Conservation (phyloP, 2,113 vertebrate genomes). For the Phoenicopterus ruber region DNA sequence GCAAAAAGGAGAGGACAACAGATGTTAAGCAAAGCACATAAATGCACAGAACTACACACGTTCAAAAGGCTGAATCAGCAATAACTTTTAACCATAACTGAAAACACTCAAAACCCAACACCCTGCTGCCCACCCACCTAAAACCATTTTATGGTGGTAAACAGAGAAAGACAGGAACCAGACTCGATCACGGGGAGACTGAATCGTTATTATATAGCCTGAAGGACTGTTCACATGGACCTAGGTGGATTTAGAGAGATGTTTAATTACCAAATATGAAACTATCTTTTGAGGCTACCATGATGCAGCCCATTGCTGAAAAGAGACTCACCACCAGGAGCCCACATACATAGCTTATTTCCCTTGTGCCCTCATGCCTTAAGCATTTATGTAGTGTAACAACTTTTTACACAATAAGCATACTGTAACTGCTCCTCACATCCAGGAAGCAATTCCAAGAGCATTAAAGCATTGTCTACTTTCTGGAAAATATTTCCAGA, state of each 20-base stretch:
- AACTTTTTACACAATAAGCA: background rate
- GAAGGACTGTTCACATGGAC: background rate
- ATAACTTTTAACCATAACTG: background rate
- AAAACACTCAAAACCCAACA: background rate
- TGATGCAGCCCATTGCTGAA: background rate
- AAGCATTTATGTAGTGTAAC: background rate
- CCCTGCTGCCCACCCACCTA: background rate
- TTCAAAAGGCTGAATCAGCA: background rate
- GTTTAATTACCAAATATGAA: background rate
- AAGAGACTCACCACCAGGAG: background rate
- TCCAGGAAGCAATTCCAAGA: background rate
- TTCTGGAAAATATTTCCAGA: background rate
- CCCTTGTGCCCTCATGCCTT: background rate
- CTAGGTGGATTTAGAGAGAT: background rate
- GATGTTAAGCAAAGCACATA: background rate
- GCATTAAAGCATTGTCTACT: background rate
- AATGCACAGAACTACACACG: background rate
- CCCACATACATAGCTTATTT: background rate
- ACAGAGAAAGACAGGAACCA: background rate
- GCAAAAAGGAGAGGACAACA: background rate
- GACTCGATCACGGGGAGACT: fast-evolving
- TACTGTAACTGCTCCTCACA: background rate
- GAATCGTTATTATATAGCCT: background rate
- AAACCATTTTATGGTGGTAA: background rate
- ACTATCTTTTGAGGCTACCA: background rate